Percentiles rank a stretch among this genome's conserved stretches.
phyloP scores from a whole-genome alignment of 2,888 invertebrate species.

The Leptinotarsa juncta region DNA sequence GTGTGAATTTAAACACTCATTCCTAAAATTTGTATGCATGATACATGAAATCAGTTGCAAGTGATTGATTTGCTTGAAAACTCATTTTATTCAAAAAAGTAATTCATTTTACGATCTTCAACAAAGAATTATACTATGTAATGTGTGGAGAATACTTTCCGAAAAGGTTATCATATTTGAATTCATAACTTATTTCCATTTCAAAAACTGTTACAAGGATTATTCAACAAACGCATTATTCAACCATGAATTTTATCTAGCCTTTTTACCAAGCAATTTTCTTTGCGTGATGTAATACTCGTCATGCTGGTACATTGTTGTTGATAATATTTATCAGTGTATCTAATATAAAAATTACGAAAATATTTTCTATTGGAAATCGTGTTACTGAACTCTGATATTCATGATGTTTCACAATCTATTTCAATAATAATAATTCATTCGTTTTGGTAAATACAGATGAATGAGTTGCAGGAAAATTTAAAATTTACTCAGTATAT shows the following conservation, averaged over 20 bases:
- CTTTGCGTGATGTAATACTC: background rate
- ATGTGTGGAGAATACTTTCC: too few species aligned
- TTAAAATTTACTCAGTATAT: too few species aligned
- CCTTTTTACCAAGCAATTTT: background rate
- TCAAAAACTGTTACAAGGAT: background rate
- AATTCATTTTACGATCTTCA: too few species aligned
- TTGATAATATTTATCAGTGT: background rate
- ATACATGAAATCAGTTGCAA: too few species aligned
- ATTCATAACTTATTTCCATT: too few species aligned
- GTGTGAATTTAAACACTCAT: too few species aligned
- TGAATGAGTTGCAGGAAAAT: background rate
- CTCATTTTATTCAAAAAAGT: too few species aligned
- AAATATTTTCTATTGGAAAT: constrained; percentile 2
- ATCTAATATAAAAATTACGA: background rate
- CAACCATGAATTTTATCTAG: constrained; percentile 8
- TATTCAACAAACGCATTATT: background rate
- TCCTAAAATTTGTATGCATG: too few species aligned
- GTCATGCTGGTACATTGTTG: constrained; percentile 24
- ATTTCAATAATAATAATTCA: background rate
- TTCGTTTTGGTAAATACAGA: background rate
- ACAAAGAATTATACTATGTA: too few species aligned
- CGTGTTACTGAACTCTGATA: background rate
- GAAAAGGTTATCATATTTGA: too few species aligned
- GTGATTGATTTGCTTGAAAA: too few species aligned
- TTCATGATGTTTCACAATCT: background rate